Evolutionary conservation across 2,888 invertebrate genomes (phyloP).

Genomic region (Allolobophora icterica): DNA sequence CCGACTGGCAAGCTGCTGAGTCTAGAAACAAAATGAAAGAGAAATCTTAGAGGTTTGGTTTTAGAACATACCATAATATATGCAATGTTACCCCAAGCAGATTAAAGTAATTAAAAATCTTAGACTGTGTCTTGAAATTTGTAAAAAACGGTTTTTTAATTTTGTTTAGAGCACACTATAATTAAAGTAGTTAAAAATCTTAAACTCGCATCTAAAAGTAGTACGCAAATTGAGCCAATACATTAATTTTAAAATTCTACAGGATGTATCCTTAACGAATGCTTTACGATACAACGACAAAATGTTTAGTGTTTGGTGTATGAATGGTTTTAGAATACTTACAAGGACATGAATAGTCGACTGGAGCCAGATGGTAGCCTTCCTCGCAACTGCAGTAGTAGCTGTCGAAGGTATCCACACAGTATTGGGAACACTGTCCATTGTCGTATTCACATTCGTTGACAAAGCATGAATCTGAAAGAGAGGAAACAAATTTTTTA

Average conservation of each 20-base stretch:
- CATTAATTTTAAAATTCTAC: neutral
- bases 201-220: too few species aligned
- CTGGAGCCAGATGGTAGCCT: conserved; percentile 37
- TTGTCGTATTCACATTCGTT: conserved; percentile 44
- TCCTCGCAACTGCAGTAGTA: conserved; percentile 42
- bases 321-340: neutral
- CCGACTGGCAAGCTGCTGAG: conserved; percentile 28
- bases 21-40: conserved; percentile 30
- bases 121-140: too few species aligned
- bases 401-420: conserved; percentile 44
- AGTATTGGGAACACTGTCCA: conserved; percentile 44
- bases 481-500: neutral
- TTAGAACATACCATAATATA: neutral
- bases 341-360: conserved; percentile 24
- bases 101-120: too few species aligned
- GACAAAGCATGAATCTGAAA: neutral
- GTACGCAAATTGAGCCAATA: neutral
- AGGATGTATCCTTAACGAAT: neutral
- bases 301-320: neutral
- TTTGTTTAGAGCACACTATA: too few species aligned
- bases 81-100: too few species aligned
- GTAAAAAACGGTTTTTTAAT: too few species aligned
- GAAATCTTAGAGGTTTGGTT: neutral
- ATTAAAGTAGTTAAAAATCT: too few species aligned
- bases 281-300: too few species aligned